phyloP scores from a whole-genome alignment of 2,113 vertebrate species.

The Sinocyclocheilus anophthalmus region DNA sequence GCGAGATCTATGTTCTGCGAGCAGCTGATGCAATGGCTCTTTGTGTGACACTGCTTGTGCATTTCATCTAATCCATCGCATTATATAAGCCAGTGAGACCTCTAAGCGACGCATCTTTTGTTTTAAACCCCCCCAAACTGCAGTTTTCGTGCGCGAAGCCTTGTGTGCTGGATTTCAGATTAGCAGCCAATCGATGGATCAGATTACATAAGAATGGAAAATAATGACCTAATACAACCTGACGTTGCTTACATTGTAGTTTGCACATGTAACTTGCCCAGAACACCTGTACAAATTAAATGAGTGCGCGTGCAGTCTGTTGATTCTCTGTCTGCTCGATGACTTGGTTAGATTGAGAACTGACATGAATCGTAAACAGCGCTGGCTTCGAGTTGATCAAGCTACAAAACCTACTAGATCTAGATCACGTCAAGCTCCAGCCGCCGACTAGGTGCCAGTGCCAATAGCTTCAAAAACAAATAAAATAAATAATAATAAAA shows the following conservation, averaged over 20 bases:
- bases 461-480: neutral
- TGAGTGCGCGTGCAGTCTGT: neutral
- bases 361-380: conserved; percentile 1
- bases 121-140: conserved; percentile 11
- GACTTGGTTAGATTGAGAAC: conserved; percentile 5
- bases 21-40: conserved; percentile 77
- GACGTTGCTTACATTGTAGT: conserved; percentile 3
- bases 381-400: conserved; percentile 2
- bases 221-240: conserved; percentile 8
- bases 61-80: conserved; percentile 72
- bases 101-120: conserved; percentile 46
- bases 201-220: conserved; percentile 25
- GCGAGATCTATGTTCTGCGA: conserved; percentile 47
- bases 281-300: neutral
- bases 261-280: neutral
- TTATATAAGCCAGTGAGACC: conserved; percentile 65
- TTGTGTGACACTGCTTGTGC: conserved; percentile 71
- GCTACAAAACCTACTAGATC: neutral
- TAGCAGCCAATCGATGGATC: neutral
- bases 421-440: conserved; percentile 12
- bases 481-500: neutral
- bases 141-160: neutral
- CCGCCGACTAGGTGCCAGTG: conserved; percentile 5
- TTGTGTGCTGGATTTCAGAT: neutral
- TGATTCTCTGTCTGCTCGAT: neutral